These are phyloP conservation scores for human DNA, from an alignment of 2,113 vertebrate species.

Conservation along the genomic window DNA sequence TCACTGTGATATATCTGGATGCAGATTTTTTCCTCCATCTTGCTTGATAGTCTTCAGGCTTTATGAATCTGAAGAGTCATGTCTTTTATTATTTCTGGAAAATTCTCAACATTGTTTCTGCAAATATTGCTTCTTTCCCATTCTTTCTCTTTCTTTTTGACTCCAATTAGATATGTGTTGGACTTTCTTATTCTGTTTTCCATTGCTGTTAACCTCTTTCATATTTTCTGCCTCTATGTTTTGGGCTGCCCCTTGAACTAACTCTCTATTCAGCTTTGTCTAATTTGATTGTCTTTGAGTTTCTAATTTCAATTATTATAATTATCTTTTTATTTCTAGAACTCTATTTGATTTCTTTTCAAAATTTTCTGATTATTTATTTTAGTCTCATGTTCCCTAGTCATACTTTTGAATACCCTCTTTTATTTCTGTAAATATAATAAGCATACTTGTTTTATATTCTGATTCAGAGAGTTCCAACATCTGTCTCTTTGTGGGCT, in stretches of 20 bases:
- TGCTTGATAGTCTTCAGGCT: background rate
- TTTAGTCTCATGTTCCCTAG: background rate
- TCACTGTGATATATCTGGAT: background rate
- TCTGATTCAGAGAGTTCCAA: background rate
- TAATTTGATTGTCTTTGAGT: background rate
- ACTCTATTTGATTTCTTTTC: background rate
- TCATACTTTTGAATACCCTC: background rate
- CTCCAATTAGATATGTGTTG: background rate
- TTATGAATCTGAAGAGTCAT: background rate
- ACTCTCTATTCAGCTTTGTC: background rate
- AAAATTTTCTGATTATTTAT: background rate
- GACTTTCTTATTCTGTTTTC: background rate
- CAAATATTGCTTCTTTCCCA: background rate
- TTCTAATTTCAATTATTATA: slow-evolving; percentile 39
- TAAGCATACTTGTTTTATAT: background rate
- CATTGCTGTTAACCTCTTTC: background rate
- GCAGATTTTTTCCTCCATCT: background rate
- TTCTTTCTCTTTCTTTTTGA: background rate
- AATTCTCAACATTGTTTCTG: background rate
- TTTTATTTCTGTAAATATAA: background rate
- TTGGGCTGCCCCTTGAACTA: background rate
- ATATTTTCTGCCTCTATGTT: background rate
- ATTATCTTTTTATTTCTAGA: slow-evolving; percentile 15
- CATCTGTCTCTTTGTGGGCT: background rate
- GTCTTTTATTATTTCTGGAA: background rate